Conservation (phyloP, 2,113 vertebrate species). For the Callospermophilus lateralis region DNA sequence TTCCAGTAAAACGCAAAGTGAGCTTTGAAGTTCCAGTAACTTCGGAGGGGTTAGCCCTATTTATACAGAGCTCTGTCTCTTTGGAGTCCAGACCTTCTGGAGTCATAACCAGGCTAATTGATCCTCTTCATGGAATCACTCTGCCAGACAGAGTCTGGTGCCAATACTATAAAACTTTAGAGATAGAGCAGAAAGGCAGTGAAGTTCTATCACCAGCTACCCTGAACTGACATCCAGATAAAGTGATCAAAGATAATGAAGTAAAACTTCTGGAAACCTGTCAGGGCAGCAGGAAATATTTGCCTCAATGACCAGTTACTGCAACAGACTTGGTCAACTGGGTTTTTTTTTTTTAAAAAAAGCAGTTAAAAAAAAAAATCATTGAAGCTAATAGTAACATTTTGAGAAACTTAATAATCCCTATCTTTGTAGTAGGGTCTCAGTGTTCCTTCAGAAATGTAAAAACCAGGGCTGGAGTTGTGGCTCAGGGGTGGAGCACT, state of each 20-base stretch:
- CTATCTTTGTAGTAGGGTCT: neutral
- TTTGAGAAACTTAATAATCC: neutral
- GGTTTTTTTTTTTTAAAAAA: conserved; percentile 43
- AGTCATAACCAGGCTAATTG: conserved; percentile 57
- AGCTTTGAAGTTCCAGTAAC: conserved; percentile 64
- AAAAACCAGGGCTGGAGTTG: neutral
- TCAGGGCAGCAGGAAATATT: neutral
- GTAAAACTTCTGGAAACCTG: conserved; percentile 30
- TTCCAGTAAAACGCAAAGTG: conserved; percentile 68
- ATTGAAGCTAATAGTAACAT: neutral
- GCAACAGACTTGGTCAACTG: neutral
- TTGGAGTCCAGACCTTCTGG: conserved; percentile 58
- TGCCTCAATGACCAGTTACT: neutral
- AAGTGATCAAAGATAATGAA: conserved; percentile 43
- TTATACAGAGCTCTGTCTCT: conserved; percentile 50
- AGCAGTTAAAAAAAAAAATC: neutral
- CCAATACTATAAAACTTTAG: neutral
- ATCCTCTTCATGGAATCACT: conserved; percentile 19
- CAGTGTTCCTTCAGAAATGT: neutral
- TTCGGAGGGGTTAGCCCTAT: conserved; percentile 60
- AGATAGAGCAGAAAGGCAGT: neutral
- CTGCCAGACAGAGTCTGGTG: conserved; percentile 50
- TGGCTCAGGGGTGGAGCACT: no score
- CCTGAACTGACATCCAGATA: conserved; percentile 22
- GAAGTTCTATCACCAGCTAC: conserved; percentile 35